Conservation (phyloP, 2,888 invertebrate genomes). For the Bruchidius siliquastri region DNA sequence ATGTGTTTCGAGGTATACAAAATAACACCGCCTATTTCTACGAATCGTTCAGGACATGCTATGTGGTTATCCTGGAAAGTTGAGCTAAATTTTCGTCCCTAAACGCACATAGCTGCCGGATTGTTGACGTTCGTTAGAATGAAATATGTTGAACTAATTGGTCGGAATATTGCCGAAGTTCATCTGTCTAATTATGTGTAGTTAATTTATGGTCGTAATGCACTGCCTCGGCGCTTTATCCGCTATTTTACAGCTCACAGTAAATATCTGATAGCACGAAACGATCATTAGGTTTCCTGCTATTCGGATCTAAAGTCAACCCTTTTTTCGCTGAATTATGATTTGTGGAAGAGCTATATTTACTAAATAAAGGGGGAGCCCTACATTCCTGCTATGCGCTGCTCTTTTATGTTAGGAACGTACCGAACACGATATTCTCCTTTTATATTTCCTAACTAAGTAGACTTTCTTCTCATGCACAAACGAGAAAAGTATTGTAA, state of each 20-base stretch:
- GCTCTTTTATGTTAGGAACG: too few relatives aligned
- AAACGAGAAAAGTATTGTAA: too few relatives aligned
- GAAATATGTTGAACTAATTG: constrained; percentile 41
- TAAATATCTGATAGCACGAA: constrained; percentile 41
- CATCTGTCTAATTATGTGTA: constrained; percentile 42
- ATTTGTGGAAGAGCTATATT: neutral
- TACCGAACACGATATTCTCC: too few relatives aligned
- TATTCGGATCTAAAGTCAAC: constrained; percentile 5
- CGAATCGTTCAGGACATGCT: too few relatives aligned
- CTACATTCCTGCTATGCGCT: too few relatives aligned
- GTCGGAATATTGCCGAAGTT: constrained; percentile 40
- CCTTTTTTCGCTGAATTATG: neutral
- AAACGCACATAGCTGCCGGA: constrained; percentile 6
- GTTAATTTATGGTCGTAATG: constrained; percentile 29
- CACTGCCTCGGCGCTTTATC: neutral
- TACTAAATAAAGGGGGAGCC: too few relatives aligned
- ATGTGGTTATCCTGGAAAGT: too few relatives aligned
- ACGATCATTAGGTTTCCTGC: constrained; percentile 22
- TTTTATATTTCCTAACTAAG: too few relatives aligned
- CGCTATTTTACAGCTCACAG: constrained; percentile 6
- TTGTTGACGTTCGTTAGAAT: constrained; percentile 27
- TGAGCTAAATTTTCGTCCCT: neutral
- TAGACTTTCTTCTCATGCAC: too few relatives aligned
- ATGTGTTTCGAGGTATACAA: too few relatives aligned
- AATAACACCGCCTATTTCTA: too few relatives aligned